Percentiles rank a stretch among this genome's conserved stretches.
These are phyloP conservation scores for Nymphalis polychloros DNA, from an alignment of 2,888 invertebrate species.

Conservation along the genomic window DNA sequence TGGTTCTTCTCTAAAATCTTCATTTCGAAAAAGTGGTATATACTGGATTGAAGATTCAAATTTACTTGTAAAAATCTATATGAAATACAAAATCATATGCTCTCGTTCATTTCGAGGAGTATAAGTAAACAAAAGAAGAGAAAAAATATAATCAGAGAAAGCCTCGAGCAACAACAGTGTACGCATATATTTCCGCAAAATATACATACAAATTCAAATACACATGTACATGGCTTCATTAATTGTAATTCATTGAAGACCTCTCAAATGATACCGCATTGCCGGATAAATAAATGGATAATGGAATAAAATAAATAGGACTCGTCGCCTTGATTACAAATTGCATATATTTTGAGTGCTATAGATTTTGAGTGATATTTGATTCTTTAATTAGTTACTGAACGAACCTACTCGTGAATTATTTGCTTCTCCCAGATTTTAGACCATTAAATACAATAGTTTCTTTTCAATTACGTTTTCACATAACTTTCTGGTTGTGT, in stretches of 20 bases:
- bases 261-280: constrained; percentile 12
- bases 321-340: background rate
- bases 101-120: too few relatives aligned
- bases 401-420: background rate
- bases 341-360: background rate
- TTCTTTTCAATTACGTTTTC: too few relatives aligned
- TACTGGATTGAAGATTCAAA: too few relatives aligned
- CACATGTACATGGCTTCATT: constrained; percentile 12
- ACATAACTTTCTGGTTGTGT: too few relatives aligned
- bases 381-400: background rate
- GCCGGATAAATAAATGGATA: constrained; percentile 6
- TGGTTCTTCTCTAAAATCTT: too few relatives aligned
- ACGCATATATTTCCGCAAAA: constrained; percentile 14
- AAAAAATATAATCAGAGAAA: background rate
- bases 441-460: too few relatives aligned
- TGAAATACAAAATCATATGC: too few relatives aligned
- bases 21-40: too few relatives aligned
- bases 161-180: background rate
- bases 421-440: too few relatives aligned
- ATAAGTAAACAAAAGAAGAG: background rate
- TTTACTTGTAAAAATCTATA: too few relatives aligned
- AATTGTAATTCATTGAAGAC: constrained; percentile 14
- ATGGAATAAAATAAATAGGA: constrained; percentile 4
- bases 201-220: too few relatives aligned
- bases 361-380: background rate